phyloP scores from a whole-genome alignment of 2,888 invertebrate species.

The Aphodius sticticus region DNA sequence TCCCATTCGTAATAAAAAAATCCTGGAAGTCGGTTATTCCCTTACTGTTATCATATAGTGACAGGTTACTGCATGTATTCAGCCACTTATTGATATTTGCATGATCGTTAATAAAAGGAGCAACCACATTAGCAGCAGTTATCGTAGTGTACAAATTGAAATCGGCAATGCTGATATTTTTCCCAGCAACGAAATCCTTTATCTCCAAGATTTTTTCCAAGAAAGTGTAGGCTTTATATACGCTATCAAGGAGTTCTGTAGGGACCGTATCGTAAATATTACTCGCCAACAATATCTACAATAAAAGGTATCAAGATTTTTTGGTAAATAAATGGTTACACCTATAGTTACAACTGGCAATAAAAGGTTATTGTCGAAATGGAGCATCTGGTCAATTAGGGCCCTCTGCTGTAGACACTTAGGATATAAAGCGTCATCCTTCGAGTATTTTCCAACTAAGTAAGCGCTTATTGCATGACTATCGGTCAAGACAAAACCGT shows the following conservation, averaged over 20 bases:
- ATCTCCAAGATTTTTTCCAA: slow-evolving; percentile 61
- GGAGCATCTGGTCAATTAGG: slow-evolving; percentile 63
- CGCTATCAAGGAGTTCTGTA: slow-evolving; percentile 10
- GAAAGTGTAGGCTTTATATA: slow-evolving; percentile 58
- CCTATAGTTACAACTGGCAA: slow-evolving; percentile 62
- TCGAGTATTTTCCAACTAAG: slow-evolving; percentile 64
- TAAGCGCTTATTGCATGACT: slow-evolving; percentile 64
- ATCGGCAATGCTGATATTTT: slow-evolving; percentile 52
- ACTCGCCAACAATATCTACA: slow-evolving; percentile 57
- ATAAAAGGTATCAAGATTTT: slow-evolving; percentile 41
- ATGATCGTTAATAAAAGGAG: slow-evolving; percentile 35
- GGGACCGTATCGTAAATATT: slow-evolving; percentile 30
- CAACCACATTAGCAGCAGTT: slow-evolving; percentile 39
- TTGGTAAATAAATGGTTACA: slow-evolving; percentile 45
- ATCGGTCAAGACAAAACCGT: slow-evolving; percentile 61
- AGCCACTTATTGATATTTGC: neutral
- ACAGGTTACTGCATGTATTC: neutral
- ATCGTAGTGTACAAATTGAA: slow-evolving; percentile 44
- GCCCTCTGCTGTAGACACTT: slow-evolving; percentile 63
- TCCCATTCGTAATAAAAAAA: neutral
- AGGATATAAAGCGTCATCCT: slow-evolving; percentile 65
- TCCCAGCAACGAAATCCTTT: slow-evolving; percentile 63
- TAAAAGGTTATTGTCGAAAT: slow-evolving; percentile 64
- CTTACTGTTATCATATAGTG: neutral
- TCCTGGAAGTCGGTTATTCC: neutral